Evolutionary conservation across 2,888 invertebrate genomes (phyloP).

Genomic region (Tinea semifulvella): DNA sequence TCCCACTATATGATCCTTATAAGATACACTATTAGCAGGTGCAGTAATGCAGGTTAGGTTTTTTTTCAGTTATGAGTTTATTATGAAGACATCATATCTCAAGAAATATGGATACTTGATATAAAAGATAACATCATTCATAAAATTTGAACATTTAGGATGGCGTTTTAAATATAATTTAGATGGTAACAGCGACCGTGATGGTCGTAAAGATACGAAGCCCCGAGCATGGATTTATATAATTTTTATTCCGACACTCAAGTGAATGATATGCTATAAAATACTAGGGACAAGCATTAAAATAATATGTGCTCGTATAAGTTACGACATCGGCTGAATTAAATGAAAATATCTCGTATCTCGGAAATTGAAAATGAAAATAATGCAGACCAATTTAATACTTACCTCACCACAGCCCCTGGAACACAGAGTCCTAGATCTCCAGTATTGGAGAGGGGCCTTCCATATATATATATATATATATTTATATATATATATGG

Average conservation of each 20-base stretch:
- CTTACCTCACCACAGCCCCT: not conserved
- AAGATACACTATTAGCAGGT: too few relatives aligned
- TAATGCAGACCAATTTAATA: conserved; percentile 28
- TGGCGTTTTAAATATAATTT: too few relatives aligned
- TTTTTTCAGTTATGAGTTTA: too few relatives aligned
- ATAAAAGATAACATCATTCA: too few relatives aligned
- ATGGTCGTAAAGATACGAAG: conserved; percentile 7
- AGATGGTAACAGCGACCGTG: not conserved
- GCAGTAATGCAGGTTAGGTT: too few relatives aligned
- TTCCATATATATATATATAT: not conserved
- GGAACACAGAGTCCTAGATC: too few relatives aligned
- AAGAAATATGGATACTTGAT: too few relatives aligned
- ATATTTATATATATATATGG: too few relatives aligned
- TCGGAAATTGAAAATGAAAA: conserved; percentile 49
- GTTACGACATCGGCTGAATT: conserved; percentile 23
- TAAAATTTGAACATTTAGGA: too few relatives aligned
- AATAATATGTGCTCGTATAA: conserved; percentile 18
- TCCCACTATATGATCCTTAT: too few relatives aligned
- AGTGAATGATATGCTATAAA: conserved; percentile 25
- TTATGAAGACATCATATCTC: too few relatives aligned
- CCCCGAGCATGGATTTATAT: conserved; percentile 5
- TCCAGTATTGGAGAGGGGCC: too few relatives aligned
- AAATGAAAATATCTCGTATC: conserved; percentile 34
- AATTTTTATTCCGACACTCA: conserved; percentile 13
- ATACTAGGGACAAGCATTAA: conserved; percentile 16